Conservation (phyloP, 2,888 invertebrate genomes). For the Strigamia maritima region DNA sequence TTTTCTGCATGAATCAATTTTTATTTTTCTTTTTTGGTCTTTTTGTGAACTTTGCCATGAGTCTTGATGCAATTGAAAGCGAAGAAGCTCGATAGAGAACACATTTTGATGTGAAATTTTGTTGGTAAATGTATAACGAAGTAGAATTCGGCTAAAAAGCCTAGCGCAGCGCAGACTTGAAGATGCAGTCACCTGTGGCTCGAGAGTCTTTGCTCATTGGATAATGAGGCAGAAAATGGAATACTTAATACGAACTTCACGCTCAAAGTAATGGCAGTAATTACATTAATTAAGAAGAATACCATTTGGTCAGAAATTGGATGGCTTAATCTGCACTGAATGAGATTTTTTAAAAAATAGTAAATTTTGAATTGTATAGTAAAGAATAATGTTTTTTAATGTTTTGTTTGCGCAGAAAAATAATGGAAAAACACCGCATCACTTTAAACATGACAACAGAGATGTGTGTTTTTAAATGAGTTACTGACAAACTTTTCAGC, state of each 20-base stretch:
- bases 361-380: too few relatives aligned
- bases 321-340: too few relatives aligned
- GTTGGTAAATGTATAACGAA: neutral
- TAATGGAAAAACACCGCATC: too few relatives aligned
- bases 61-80: neutral
- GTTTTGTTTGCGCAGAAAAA: too few relatives aligned
- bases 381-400: too few relatives aligned
- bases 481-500: too few relatives aligned
- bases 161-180: neutral
- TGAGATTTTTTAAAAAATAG: too few relatives aligned
- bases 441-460: too few relatives aligned
- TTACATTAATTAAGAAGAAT: slow-evolving; percentile 16
- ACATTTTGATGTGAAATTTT: neutral
- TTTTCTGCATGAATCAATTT: neutral
- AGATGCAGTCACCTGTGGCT: neutral
- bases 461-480: too few relatives aligned
- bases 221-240: slow-evolving; percentile 19
- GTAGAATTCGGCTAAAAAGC: neutral
- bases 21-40: neutral
- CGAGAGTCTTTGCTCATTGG: neutral
- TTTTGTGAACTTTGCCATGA: neutral
- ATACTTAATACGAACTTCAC: neutral
- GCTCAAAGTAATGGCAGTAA: neutral
- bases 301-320: neutral
- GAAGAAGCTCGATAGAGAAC: neutral